Percentiles rank a stretch among this genome's conserved stretches.
These are phyloP conservation scores for Bombus superbus DNA, from an alignment of 1,140 invertebrate species.

Conservation along the genomic window DNA sequence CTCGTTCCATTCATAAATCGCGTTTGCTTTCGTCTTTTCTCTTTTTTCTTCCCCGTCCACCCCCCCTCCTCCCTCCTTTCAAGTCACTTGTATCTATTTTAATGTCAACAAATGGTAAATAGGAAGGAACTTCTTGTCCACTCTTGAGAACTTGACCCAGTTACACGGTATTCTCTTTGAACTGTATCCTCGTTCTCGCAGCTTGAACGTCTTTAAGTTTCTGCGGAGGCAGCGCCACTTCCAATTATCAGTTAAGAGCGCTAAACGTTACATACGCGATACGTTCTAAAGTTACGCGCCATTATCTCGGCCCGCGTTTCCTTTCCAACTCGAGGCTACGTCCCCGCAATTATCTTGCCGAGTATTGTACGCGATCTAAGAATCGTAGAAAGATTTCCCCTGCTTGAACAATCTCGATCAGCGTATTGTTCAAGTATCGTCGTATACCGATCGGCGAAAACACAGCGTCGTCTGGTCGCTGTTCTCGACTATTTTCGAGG, in stretches of 20 bases:
- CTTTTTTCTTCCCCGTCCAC: background rate
- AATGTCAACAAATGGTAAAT: background rate
- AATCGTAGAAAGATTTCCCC: no score
- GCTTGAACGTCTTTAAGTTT: background rate
- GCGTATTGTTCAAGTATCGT: no score
- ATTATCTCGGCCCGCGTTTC: background rate
- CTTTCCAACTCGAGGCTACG: background rate
- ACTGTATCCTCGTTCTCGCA: background rate
- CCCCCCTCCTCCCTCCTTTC: no score
- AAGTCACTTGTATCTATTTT: background rate
- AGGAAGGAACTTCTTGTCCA: background rate
- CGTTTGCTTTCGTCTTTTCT: background rate
- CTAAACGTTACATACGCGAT: background rate
- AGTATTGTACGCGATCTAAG: background rate
- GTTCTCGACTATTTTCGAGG: no score
- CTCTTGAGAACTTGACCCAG: conserved; percentile 4
- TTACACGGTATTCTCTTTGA: conserved; percentile 6
- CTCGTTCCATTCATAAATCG: background rate
- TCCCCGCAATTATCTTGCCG: background rate
- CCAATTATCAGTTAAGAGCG: conserved; percentile 1
- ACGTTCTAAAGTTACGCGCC: background rate
- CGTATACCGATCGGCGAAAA: no score
- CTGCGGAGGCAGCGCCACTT: background rate
- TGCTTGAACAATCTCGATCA: no score
- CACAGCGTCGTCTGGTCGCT: no score